phyloP scores from a whole-genome alignment of 2,113 vertebrate species.

The Vidua chalybeata region DNA sequence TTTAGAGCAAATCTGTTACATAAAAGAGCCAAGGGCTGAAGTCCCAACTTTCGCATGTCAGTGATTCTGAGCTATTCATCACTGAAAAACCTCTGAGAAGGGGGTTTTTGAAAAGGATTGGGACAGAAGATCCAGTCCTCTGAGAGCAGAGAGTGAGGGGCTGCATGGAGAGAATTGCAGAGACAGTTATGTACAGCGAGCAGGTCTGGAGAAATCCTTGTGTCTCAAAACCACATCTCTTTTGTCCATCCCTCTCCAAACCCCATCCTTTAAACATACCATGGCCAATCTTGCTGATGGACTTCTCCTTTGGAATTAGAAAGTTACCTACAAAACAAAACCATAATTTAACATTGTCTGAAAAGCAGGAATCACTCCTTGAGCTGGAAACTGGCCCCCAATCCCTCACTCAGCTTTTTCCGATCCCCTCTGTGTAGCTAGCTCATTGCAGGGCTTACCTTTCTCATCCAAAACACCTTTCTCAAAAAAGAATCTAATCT shows the following conservation, averaged over 20 bases:
- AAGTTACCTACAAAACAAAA: conserved; percentile 82
- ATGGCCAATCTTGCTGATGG: conserved; percentile 94
- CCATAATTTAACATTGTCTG: background rate
- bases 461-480: conserved; percentile 89
- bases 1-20: background rate
- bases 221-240: background rate
- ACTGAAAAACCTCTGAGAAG: background rate
- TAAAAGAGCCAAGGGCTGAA: background rate
- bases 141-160: background rate
- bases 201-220: background rate
- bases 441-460: conserved; percentile 73
- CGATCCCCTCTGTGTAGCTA: background rate
- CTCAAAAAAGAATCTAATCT: conserved; percentile 97
- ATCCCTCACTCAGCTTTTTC: background rate
- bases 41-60: background rate
- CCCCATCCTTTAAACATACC: conserved; percentile 72
- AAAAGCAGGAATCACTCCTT: background rate
- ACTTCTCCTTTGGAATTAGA: conserved; percentile 81
- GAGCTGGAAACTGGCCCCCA: background rate
- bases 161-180: background rate
- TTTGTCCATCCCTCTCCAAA: background rate
- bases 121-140: background rate
- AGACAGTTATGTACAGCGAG: background rate
- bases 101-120: background rate
- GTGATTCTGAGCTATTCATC: background rate